Percentiles rank a stretch among this genome's conserved stretches.
phyloP scores from a whole-genome alignment of 1,140 invertebrate genomes.

The Hydropsyche tenuis region DNA sequence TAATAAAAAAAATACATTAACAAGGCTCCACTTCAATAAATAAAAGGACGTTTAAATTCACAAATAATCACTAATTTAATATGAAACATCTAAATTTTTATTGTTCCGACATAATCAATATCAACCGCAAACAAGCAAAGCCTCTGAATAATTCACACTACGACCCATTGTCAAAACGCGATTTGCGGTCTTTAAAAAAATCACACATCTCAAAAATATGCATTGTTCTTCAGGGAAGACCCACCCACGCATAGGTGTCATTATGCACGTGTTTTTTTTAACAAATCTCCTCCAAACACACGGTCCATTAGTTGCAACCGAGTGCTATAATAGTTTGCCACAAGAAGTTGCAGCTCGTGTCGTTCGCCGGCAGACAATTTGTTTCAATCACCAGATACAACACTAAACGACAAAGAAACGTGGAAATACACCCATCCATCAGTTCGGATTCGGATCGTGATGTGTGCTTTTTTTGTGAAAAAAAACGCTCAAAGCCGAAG shows the following conservation, averaged over 20 bases:
- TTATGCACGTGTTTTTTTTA: too few species aligned
- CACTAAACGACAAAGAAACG: conserved; percentile 42
- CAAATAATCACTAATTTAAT: too few species aligned
- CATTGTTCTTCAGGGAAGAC: too few species aligned
- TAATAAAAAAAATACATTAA: too few species aligned
- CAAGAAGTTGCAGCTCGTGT: conserved; percentile 38
- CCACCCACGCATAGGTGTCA: too few species aligned
- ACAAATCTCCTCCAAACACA: neutral
- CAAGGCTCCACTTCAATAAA: too few species aligned
- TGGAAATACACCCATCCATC: conserved; percentile 24
- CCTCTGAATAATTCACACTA: too few species aligned
- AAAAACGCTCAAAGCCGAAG: neutral
- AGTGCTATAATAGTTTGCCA: conserved; percentile 36
- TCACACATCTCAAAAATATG: too few species aligned
- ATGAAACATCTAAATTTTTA: too few species aligned
- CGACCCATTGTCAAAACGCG: neutral
- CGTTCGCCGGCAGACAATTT: conserved; percentile 42
- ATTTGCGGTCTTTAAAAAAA: neutral
- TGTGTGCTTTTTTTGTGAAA: neutral
- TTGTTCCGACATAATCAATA: too few species aligned
- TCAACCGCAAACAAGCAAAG: too few species aligned
- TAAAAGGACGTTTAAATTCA: too few species aligned
- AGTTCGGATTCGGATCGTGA: conserved; percentile 27
- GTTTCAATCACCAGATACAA: conserved; percentile 48
- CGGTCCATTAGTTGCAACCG: conserved; percentile 33